A percentile compares a stretch with the other conserved stretches of the same genome.
Evolutionary conservation across 1,140 invertebrate genomes (phyloP).

Genomic region (Philotrypesis tridentata): DNA sequence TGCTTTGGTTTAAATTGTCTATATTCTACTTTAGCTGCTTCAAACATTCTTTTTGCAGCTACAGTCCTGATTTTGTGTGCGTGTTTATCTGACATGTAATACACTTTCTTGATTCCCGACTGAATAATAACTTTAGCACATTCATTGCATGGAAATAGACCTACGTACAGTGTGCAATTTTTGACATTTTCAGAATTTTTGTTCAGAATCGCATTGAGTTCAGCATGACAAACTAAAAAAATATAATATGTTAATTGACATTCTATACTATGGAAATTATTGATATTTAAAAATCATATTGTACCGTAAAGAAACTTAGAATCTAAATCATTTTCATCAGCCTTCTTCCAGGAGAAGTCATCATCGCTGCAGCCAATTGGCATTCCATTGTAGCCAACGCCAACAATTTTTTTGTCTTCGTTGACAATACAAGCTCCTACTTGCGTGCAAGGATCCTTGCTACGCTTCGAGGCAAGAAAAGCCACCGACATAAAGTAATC

Average conservation of each 20-base stretch:
- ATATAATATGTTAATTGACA: not conserved
- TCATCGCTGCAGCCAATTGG: conserved; percentile 92
- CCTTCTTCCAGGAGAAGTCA: conserved; percentile 89
- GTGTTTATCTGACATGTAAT: conserved; percentile 90
- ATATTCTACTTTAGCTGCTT: conserved; percentile 82
- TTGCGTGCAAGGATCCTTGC: conserved; percentile 94
- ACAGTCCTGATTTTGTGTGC: conserved; percentile 78
- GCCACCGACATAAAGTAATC: conserved; percentile 96
- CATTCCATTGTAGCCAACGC: conserved; percentile 97
- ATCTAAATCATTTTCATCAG: conserved; percentile 75
- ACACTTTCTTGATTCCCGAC: conserved; percentile 87
- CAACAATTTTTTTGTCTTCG: conserved; percentile 90
- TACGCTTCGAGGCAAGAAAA: conserved; percentile 89
- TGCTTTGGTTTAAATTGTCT: conserved; percentile 79
- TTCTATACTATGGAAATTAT: not conserved
- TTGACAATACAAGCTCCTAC: conserved; percentile 96
- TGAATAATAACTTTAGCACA: conserved; percentile 98
- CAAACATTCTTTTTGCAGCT: conserved; percentile 88
- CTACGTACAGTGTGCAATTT: conserved; percentile 89
- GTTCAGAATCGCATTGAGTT: conserved; percentile 97
- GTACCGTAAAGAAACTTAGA: conserved; percentile 91
- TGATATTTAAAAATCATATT: conserved; percentile 5
- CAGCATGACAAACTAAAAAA: conserved; percentile 93
- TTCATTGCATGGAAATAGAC: conserved; percentile 95
- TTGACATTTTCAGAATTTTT: conserved; percentile 86